phyloP scores from a whole-genome alignment of 2,797 vertebrate genomes.

The Leuciscus waleckii region DNA sequence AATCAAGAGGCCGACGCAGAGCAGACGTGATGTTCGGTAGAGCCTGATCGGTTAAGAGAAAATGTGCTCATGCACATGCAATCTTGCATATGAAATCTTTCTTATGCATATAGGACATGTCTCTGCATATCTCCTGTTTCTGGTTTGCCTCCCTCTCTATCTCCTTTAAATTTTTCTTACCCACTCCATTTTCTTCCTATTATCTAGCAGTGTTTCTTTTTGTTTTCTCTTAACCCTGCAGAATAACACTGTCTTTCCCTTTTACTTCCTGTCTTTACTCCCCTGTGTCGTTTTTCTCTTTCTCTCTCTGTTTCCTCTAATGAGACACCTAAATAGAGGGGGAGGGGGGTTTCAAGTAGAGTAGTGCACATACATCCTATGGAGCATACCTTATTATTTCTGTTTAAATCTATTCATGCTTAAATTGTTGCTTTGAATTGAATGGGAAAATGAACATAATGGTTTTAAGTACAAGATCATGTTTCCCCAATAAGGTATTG shows the following conservation, averaged over 20 bases:
- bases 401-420: not conserved
- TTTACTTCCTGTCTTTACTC: constrained; percentile 13
- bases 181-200: not conserved
- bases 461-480: not conserved
- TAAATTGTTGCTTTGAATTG: not conserved
- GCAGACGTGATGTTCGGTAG: not conserved
- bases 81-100: not conserved
- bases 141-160: not conserved
- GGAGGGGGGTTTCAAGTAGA: not conserved
- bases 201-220: constrained; percentile 37
- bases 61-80: not conserved
- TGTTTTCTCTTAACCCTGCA: constrained; percentile 10
- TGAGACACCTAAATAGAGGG: not conserved
- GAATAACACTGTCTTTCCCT: not conserved
- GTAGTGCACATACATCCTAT: not conserved
- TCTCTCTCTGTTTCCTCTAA: constrained; percentile 6
- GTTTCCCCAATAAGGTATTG: not conserved
- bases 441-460: not conserved
- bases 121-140: not conserved
- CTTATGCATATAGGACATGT: not conserved
- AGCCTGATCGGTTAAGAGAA: not conserved
- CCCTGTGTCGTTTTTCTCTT: constrained; percentile 43
- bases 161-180: not conserved
- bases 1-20: constrained; percentile 20
- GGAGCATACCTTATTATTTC: not conserved